phyloP scores from a whole-genome alignment of 2,113 vertebrate species.

The Cyanocitta stelleri region DNA sequence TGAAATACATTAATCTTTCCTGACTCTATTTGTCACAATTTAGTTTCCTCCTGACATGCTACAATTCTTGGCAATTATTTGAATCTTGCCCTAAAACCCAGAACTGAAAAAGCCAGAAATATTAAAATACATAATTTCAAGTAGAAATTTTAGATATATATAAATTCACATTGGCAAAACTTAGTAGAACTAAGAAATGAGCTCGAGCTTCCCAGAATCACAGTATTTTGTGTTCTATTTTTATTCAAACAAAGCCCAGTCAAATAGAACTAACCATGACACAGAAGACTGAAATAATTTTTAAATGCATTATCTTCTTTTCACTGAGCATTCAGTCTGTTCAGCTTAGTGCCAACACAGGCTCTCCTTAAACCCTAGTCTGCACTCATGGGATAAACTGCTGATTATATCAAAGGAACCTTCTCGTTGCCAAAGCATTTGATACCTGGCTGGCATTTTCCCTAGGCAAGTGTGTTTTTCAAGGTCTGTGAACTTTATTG shows the following conservation, averaged over 20 bases:
- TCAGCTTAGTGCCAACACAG: not conserved
- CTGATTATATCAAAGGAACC: not conserved
- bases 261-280: not conserved
- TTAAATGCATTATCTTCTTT: not conserved
- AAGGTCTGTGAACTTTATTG: not conserved
- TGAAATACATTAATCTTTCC: not conserved
- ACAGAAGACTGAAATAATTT: not conserved
- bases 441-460: slow-evolving; percentile 29
- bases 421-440: not conserved
- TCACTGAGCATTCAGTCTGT: not conserved
- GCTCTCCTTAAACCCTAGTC: not conserved
- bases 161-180: not conserved
- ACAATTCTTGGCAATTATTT: not conserved
- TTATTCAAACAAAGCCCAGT: not conserved
- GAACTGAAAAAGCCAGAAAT: not conserved
- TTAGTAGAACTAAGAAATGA: not conserved
- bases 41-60: not conserved
- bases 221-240: not conserved
- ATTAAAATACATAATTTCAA: not conserved
- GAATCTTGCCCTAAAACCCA: not conserved
- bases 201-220: not conserved
- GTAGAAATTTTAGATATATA: not conserved
- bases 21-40: not conserved
- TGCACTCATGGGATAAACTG: not conserved
- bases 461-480: not conserved